Conservation (phyloP, 2,797 vertebrate genomes). For the Enteromius treurensis region DNA sequence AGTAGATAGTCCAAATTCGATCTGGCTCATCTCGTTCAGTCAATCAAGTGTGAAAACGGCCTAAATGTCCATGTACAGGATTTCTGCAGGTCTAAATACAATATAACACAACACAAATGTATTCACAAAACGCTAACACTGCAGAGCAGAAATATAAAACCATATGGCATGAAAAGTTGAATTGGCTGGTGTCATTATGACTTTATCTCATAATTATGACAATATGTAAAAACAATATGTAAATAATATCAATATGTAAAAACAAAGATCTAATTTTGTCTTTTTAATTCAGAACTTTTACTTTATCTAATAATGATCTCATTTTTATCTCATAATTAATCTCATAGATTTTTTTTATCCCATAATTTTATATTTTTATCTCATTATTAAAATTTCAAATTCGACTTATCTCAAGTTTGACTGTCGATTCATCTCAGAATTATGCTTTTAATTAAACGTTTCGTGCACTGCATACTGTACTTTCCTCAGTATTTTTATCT, state of each 20-base stretch:
- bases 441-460: neutral
- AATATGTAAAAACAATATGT: no score
- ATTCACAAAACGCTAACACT: neutral
- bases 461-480: neutral
- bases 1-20: neutral
- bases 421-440: neutral
- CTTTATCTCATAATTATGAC: neutral
- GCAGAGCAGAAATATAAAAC: neutral
- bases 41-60: slow-evolving; percentile 17
- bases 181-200: neutral
- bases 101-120: neutral
- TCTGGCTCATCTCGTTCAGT: neutral
- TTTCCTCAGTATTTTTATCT: neutral
- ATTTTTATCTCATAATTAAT: neutral
- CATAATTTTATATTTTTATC: neutral
- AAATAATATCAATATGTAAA: neutral
- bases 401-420: neutral
- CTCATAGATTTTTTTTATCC: neutral
- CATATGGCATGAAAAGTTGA: neutral
- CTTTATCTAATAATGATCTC: neutral
- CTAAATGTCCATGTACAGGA: neutral
- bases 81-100: neutral
- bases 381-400: neutral
- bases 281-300: neutral
- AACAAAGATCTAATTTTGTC: neutral